A percentile compares a stretch with the other conserved stretches of the same genome.
Conservation (phyloP, 1,140 invertebrate genomes). For the Bombus sibiricus region DNA sequence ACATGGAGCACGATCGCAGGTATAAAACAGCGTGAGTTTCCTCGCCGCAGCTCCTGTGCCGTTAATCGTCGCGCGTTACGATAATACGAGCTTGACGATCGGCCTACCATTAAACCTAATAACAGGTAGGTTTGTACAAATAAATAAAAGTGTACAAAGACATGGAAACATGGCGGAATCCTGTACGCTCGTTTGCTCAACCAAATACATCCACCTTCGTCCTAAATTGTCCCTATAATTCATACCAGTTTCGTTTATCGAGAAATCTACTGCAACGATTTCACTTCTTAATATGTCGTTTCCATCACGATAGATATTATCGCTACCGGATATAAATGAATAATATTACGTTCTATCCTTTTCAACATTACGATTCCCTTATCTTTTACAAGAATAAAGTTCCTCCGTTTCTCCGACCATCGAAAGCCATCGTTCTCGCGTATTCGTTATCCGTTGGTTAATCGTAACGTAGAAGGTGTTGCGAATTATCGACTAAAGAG, state of each 20-base stretch:
- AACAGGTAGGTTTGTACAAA: background rate
- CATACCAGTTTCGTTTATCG: background rate
- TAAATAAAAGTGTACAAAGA: background rate
- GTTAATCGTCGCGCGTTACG: constrained; percentile 39
- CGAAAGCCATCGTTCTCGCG: too few relatives aligned
- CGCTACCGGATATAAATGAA: too few relatives aligned
- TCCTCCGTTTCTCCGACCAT: too few relatives aligned
- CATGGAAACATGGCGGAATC: background rate
- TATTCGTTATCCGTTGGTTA: too few relatives aligned
- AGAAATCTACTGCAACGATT: too few relatives aligned
- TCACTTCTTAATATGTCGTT: too few relatives aligned
- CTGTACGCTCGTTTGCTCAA: background rate
- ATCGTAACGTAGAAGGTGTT: too few relatives aligned
- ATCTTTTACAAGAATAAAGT: too few relatives aligned
- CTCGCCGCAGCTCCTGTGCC: constrained; percentile 6
- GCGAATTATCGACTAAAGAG: too few relatives aligned
- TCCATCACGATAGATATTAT: too few relatives aligned
- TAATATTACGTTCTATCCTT: too few relatives aligned
- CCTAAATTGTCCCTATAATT: background rate
- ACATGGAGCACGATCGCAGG: constrained; percentile 9
- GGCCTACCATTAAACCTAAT: background rate
- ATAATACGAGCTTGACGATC: constrained; percentile 12
- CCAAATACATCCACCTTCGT: background rate
- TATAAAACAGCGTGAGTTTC: constrained; percentile 37
- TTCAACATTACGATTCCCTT: too few relatives aligned